Percentiles rank a stretch among this genome's conserved stretches.
These are phyloP conservation scores for Punctoribates punctum DNA, from an alignment of 2,888 invertebrate species.

Conservation along the genomic window DNA sequence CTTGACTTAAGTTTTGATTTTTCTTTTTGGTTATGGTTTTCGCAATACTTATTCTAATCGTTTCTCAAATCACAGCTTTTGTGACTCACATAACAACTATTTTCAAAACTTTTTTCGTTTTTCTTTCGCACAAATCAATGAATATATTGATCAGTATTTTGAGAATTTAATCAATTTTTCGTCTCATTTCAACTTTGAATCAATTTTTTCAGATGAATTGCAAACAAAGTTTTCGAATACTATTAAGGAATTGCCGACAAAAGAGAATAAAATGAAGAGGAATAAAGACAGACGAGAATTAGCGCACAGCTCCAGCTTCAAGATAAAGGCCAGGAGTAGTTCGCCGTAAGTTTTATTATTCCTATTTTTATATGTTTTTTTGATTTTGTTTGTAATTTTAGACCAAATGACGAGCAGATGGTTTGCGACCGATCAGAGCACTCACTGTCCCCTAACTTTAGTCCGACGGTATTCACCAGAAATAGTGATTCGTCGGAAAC, in stretches of 20 bases:
- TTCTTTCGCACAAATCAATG: background rate
- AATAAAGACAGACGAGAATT: conserved; percentile 41
- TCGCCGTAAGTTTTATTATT: conserved; percentile 34
- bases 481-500: background rate
- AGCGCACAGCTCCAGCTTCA: conserved; percentile 33
- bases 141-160: background rate
- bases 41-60: background rate
- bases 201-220: background rate
- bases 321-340: conserved; percentile 29
- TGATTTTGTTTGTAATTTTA: background rate
- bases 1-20: background rate
- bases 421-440: background rate
- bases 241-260: conserved; percentile 46
- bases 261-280: conserved; percentile 46
- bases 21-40: background rate
- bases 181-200: background rate
- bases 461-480: background rate
- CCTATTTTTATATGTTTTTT: background rate
- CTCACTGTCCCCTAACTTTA: conserved; percentile 9
- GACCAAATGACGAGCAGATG: conserved; percentile 11
- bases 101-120: background rate
- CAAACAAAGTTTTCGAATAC: background rate
- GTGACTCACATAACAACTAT: background rate
- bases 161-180: background rate
- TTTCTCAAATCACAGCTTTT: background rate